phyloP scores from a whole-genome alignment of 2,888 invertebrate species.

The Leptinotarsa tumamoca region DNA sequence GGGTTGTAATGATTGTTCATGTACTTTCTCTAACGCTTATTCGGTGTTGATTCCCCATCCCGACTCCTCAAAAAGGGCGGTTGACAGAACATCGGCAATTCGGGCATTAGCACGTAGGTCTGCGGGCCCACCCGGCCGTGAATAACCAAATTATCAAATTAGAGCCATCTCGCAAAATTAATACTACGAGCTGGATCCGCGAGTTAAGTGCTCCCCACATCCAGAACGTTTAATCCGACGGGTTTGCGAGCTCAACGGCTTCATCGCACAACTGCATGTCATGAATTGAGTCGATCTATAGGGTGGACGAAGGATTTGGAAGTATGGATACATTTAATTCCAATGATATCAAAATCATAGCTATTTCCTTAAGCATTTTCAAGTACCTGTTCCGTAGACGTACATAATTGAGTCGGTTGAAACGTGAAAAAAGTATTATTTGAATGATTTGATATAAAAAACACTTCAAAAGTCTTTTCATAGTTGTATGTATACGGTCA shows the following conservation, averaged over 20 bases:
- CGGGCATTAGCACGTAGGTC: slow-evolving; percentile 14
- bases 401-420: too few species aligned
- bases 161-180: slow-evolving; percentile 19
- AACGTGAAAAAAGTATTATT: too few species aligned
- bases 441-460: too few species aligned
- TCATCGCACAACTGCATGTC: background rate
- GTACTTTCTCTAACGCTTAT: background rate
- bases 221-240: slow-evolving; percentile 19
- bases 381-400: too few species aligned
- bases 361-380: too few species aligned
- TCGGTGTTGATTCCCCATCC: background rate
- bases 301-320: background rate
- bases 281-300: background rate
- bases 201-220: slow-evolving; percentile 9
- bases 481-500: too few species aligned
- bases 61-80: background rate
- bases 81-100: slow-evolving; percentile 7
- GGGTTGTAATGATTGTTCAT: too few species aligned
- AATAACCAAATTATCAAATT: slow-evolving; percentile 21
- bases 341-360: too few species aligned
- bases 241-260: slow-evolving; percentile 11
- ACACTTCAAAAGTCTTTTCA: too few species aligned
- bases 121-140: slow-evolving; percentile 1
- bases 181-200: slow-evolving; percentile 13
- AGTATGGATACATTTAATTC: background rate